phyloP scores from a whole-genome alignment of 2,888 invertebrate genomes.

The Cremastinae sp. region DNA sequence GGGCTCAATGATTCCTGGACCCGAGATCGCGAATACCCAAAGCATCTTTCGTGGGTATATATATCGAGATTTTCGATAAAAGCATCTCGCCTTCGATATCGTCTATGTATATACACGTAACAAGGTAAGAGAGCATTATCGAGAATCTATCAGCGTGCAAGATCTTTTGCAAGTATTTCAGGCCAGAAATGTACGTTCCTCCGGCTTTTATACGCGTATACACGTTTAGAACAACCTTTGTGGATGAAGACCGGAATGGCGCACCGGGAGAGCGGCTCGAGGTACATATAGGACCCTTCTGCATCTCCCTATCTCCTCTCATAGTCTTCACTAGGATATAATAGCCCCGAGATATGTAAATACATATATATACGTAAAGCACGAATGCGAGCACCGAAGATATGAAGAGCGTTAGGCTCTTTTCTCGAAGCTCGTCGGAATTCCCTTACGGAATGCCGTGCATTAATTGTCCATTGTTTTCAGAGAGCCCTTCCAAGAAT shows the following conservation, averaged over 20 bases:
- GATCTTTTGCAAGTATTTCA: conserved; percentile 55
- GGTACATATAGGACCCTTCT: background rate
- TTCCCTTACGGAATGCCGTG: conserved; percentile 66
- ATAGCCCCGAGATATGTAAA: conserved; percentile 20
- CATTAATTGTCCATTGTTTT: conserved; percentile 77
- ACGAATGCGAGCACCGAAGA: background rate
- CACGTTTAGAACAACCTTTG: conserved; percentile 29
- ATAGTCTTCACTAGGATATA: conserved; percentile 19
- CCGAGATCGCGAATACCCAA: no score
- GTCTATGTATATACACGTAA: conserved; percentile 35
- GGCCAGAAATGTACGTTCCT: conserved; percentile 3
- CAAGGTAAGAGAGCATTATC: conserved; percentile 55
- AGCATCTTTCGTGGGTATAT: no score
- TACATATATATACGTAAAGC: background rate
- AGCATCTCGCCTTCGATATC: conserved; percentile 42
- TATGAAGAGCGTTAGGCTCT: conserved; percentile 19
- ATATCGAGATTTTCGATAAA: conserved; percentile 40
- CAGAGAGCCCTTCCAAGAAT: conserved; percentile 61
- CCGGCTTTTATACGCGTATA: conserved; percentile 15
- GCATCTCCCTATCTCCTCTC: conserved; percentile 3
- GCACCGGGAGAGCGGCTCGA: background rate
- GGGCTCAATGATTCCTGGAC: no score
- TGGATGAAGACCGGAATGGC: conserved; percentile 29
- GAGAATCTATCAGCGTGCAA: conserved; percentile 54
- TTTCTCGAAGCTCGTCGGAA: conserved; percentile 42